Evolutionary conservation across 1,140 invertebrate genomes (phyloP), one percentile per base, ranked within the genome.

Genomic region (Polypedilum pembai): DNA sequence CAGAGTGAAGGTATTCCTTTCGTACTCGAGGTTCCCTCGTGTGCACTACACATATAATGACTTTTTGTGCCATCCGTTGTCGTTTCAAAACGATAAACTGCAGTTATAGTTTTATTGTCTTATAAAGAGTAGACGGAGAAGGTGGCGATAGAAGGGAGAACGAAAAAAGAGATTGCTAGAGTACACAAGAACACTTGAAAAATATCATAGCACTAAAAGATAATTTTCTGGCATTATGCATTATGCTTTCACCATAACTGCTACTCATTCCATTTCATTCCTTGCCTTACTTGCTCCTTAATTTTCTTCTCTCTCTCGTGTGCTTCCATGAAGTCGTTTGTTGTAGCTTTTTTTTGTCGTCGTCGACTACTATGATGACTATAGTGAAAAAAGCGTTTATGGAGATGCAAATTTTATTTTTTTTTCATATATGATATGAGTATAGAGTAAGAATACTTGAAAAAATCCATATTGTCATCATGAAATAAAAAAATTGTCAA

Each of bases 31-130:
- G 12, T 56, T 15, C 45, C 45, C 45, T 56, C 10, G n/a, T 56
- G 45, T 56, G 45, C 12, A 56, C 12, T 56, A 56, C 24, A 33
- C 24, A 33, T 12, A 56, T 12, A 56, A 56, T 56, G 45, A 56
- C 45, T 56, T 56, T 56, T 33, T 33, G 24, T 56, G 45, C 45
- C 45, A 56, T 56, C 24, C 45, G 45, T 56, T 15, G 45, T 56
- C 8, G 45, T 56, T 56, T 12, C 45, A 56, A 56, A 56, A 56
- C 45, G 45, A 56, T 56, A 56, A 56, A 56, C 45, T 56, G 45
- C 45, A 56, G 45, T 56, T 56, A 56, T 56, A 56, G 45, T 56
- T 56, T 56, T 56, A 56, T 56, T 56, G 45, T 56, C 45, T 56
- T n/a, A 8, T 56, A 56, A 56, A 56, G 45, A 56, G 45, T 15